These are phyloP conservation scores for Drosophila azteca DNA, from an alignment of 1,140 invertebrate genomes.

Conservation along the genomic window DNA sequence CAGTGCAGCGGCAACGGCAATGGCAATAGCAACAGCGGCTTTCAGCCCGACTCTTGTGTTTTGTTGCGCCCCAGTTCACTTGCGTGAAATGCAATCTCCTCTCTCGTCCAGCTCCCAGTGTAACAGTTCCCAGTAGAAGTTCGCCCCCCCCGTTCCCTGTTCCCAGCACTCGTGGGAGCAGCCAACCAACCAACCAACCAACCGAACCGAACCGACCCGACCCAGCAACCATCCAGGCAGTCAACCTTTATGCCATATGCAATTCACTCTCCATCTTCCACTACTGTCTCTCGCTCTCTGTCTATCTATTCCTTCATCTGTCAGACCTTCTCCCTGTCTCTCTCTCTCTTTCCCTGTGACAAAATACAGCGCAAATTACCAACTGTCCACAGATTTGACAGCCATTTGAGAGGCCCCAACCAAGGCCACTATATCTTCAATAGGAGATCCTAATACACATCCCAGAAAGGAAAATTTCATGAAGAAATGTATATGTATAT, in stretches of 20 bases:
- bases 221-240: conserved; percentile 12
- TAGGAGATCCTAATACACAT: background rate
- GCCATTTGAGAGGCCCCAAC: background rate
- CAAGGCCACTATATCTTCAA: no score
- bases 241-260: conserved; percentile 38
- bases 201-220: conserved; percentile 2
- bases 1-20: conserved; percentile 21
- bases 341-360: background rate
- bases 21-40: conserved; percentile 14
- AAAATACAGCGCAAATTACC: conserved; percentile 20
- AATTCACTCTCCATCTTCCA: background rate
- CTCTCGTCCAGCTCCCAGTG: background rate
- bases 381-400: conserved; percentile 21
- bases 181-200: conserved; percentile 28
- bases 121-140: background rate
- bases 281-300: background rate
- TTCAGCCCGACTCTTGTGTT: conserved; percentile 28
- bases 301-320: no score
- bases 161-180: conserved; percentile 46
- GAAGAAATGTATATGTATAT: no score
- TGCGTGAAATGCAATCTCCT: conserved; percentile 39
- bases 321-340: no score
- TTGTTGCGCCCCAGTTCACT: conserved; percentile 63
- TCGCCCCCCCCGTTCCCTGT: background rate
- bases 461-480: no score